Conservation (phyloP, 2,888 invertebrate genomes). For the Parascotia fuliginaria region DNA sequence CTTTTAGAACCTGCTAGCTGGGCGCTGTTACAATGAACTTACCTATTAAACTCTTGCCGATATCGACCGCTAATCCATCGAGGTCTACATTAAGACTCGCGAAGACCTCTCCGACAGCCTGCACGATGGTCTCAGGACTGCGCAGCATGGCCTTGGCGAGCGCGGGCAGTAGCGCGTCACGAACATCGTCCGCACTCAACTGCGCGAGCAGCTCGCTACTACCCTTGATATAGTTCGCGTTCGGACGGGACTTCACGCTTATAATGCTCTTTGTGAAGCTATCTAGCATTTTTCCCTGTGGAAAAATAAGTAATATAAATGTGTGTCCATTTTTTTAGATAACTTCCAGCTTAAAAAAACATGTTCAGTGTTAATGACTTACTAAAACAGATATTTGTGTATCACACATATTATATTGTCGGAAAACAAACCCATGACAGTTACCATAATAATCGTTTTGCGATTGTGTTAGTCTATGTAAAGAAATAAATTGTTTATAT, state of each 20-base stretch:
- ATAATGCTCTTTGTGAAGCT: constrained; percentile 91
- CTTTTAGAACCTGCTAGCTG: no score
- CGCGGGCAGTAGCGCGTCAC: constrained; percentile 91
- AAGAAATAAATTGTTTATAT: background rate
- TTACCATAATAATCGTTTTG: no score
- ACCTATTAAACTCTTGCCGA: constrained; percentile 94
- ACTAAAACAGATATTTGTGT: no score
- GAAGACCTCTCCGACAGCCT: constrained; percentile 92
- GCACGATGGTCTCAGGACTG: constrained; percentile 96
- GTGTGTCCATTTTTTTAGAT: no score
- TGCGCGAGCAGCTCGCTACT: constrained; percentile 88
- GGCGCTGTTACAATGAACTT: constrained; percentile 50
- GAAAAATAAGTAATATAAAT: no score
- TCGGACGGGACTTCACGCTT: constrained; percentile 91
- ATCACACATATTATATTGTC: no score
- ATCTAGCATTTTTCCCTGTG: constrained; percentile 87
- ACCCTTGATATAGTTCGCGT: constrained; percentile 88
- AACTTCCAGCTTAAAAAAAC: no score
- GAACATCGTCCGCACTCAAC: constrained; percentile 89
- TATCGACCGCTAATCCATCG: constrained; percentile 90
- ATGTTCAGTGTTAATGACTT: no score
- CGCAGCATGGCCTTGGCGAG: constrained; percentile 96
- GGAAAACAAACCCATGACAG: no score
- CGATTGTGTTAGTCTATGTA: no score
- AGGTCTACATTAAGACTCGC: constrained; percentile 90